Evolutionary conservation across 2,888 invertebrate genomes (phyloP).

Genomic region (Steinernema hermaphroditum): DNA sequence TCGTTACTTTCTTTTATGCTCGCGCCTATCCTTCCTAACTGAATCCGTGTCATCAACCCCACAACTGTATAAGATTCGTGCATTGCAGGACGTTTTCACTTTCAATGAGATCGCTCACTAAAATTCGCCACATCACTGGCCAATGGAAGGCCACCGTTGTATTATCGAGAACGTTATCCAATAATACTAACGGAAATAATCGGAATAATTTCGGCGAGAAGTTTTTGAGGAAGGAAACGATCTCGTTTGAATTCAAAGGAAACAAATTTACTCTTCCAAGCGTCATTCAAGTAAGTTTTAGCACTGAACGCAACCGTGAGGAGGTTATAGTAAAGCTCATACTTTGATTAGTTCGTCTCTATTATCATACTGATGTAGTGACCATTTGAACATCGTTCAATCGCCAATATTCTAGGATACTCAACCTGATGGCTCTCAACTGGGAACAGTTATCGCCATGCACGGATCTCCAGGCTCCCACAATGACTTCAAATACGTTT

Average conservation of each 20-base stretch:
- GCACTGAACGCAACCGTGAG: background rate
- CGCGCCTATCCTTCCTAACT: too few species aligned
- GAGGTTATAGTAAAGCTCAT: background rate
- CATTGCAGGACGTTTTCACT: too few species aligned
- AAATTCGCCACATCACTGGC: too few species aligned
- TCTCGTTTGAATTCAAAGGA: conserved; percentile 15
- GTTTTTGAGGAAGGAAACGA: background rate
- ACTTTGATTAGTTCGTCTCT: background rate
- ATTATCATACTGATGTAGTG: too few species aligned
- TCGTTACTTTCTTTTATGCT: too few species aligned
- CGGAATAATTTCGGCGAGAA: background rate
- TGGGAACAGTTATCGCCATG: conserved; percentile 26
- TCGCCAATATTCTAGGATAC: background rate
- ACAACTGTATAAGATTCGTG: too few species aligned
- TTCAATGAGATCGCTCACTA: too few species aligned
- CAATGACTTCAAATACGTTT: conserved; percentile 33
- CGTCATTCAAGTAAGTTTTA: background rate
- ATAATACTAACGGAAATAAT: too few species aligned
- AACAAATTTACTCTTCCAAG: background rate
- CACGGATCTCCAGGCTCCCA: conserved; percentile 33
- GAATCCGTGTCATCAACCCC: too few species aligned
- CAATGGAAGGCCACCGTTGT: too few species aligned
- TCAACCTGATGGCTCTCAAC: background rate
- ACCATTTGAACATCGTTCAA: too few species aligned
- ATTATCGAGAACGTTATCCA: too few species aligned